Percentiles rank a stretch among this genome's conserved stretches.
Evolutionary conservation across 1,140 invertebrate genomes (phyloP).

Genomic region (Centruroides sculpturatus): DNA sequence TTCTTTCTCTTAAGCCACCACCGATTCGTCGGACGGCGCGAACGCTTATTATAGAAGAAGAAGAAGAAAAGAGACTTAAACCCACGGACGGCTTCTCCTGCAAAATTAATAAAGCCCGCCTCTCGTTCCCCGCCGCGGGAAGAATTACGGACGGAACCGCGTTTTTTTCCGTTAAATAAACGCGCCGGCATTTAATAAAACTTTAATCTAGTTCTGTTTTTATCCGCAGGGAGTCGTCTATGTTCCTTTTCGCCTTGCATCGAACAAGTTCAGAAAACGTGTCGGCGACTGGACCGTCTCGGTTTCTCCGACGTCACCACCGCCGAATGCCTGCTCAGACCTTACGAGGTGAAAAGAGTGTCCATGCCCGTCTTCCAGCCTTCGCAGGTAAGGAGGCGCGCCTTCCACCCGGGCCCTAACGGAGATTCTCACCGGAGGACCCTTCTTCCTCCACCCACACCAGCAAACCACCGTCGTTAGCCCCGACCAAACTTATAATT

Average conservation of each 20-base stretch:
- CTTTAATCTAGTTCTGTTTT: not conserved
- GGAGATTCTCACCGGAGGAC: not conserved
- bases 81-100: no score
- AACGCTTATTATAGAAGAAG: no score
- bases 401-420: not conserved
- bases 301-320: conserved; percentile 74
- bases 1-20: no score
- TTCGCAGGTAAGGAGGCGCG: not conserved
- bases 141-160: no score
- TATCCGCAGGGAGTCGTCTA: conserved; percentile 62
- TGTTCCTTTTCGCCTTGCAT: conserved; percentile 97
- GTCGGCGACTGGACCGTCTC: conserved; percentile 44
- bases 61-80: no score
- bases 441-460: not conserved
- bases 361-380: conserved; percentile 22
- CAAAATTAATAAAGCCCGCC: no score
- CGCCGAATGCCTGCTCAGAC: conserved; percentile 71
- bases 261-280: conserved; percentile 88
- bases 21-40: no score
- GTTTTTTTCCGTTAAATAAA: no score
- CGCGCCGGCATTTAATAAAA: no score
- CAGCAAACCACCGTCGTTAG: no score
- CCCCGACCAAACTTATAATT: no score
- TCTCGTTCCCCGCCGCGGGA: no score
- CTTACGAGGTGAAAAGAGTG: conserved; percentile 58